A percentile compares a stretch with the other conserved stretches of the same genome.
Evolutionary conservation across 2,113 vertebrate genomes (phyloP).

Genomic region (Triplophysa dalaica): DNA sequence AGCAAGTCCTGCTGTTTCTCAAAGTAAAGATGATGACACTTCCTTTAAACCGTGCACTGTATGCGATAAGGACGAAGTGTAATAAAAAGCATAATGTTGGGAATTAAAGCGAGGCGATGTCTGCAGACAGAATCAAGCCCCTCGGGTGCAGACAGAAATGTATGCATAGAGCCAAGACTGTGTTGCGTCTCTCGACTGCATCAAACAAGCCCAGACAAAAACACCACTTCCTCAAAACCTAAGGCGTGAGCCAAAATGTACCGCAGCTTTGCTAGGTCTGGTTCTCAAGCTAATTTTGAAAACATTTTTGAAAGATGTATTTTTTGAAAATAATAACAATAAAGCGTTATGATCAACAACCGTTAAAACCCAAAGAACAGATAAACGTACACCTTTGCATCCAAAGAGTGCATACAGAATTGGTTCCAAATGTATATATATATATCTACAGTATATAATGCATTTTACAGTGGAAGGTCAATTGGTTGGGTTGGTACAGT

Average conservation of each 20-base stretch:
- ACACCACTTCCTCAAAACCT: neutral
- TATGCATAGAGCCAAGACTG: neutral
- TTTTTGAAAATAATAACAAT: neutral
- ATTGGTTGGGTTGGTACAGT: neutral
- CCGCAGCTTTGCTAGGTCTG: neutral
- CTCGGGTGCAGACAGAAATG: neutral
- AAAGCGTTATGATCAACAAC: too few species aligned
- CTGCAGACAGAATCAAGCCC: slow-evolving; percentile 8
- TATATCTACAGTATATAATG: neutral
- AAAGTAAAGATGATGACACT: slow-evolving; percentile 2
- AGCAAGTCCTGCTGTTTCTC: slow-evolving; percentile 18
- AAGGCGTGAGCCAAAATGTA: neutral
- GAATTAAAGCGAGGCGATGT: neutral
- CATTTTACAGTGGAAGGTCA: slow-evolving; percentile 1
- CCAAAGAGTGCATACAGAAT: too few species aligned
- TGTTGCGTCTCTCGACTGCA: neutral
- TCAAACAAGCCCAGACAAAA: slow-evolving; percentile 17
- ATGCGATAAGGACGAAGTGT: slow-evolving; percentile 6
- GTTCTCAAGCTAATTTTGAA: neutral
- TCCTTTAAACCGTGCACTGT: neutral
- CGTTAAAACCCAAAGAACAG: neutral
- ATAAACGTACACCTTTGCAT: too few species aligned
- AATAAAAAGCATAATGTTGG: slow-evolving; percentile 25
- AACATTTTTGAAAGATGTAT: neutral
- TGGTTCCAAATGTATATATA: too few species aligned